Conservation (phyloP, 1,140 invertebrate genomes). For the Penaeus japonicus region DNA sequence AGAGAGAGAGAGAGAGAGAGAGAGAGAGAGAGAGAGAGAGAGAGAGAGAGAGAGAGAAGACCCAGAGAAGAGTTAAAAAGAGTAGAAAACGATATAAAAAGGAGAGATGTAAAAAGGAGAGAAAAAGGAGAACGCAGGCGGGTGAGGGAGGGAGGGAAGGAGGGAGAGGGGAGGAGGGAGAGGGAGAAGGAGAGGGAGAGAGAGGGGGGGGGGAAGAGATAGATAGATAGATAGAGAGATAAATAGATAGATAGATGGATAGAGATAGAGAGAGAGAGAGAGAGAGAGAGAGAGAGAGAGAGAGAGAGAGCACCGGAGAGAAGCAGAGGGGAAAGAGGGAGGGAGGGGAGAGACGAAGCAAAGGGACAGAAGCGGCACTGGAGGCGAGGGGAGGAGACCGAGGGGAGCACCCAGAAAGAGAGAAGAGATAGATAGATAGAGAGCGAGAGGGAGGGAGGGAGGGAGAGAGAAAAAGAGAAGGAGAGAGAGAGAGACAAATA, state of each 20-base stretch:
- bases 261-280: background rate
- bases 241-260: too few species aligned
- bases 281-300: background rate
- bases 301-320: background rate
- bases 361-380: background rate
- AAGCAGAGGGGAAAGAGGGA: background rate
- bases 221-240: background rate
- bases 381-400: background rate
- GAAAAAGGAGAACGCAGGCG: background rate
- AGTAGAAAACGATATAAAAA: background rate
- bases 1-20: background rate
- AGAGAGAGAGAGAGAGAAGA: background rate
- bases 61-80: background rate
- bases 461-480: background rate
- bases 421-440: background rate
- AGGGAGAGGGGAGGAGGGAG: background rate
- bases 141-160: background rate
- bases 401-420: background rate
- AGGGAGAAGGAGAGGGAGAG: background rate
- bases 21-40: background rate
- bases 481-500: too few species aligned
- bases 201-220: background rate
- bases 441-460: background rate
- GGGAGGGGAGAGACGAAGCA: background rate
- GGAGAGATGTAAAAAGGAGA: background rate